Conservation (phyloP, 2,888 invertebrate species). For the Hesperia comma region DNA sequence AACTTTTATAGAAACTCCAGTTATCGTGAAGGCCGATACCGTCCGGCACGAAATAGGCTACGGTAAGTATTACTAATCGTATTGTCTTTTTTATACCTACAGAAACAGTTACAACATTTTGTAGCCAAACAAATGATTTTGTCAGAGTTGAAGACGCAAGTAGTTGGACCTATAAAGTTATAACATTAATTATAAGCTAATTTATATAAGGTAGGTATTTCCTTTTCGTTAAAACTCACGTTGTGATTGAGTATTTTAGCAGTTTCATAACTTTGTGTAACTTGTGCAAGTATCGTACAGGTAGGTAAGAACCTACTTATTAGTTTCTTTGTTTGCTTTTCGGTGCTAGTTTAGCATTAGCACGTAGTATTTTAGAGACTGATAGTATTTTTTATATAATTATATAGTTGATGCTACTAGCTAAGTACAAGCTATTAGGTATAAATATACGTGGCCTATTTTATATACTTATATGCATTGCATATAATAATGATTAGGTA, state of each 20-base stretch:
- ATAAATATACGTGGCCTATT: too few relatives aligned
- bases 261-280: slow-evolving; percentile 2
- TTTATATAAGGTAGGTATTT: not conserved
- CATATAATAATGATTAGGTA: too few relatives aligned
- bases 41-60: slow-evolving; percentile 76
- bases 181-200: not conserved
- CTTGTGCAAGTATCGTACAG: not conserved
- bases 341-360: slow-evolving; percentile 3
- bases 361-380: not conserved
- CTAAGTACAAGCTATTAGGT: too few relatives aligned
- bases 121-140: not conserved
- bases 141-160: not conserved
- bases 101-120: not conserved
- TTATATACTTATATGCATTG: too few relatives aligned
- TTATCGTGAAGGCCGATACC: slow-evolving; percentile 69
- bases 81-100: slow-evolving; percentile 4
- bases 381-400: too few relatives aligned
- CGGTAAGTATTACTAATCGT: slow-evolving; percentile 61
- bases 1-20: slow-evolving; percentile 63
- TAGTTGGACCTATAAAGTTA: not conserved
- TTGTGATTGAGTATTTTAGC: not conserved
- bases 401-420: too few relatives aligned
- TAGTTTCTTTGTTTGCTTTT: slow-evolving; percentile 1
- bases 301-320: not conserved
- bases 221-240: not conserved